Base-by-base conservation (phyloP, 2,797 vertebrate genomes). In the Limosa lapponica region DNA sequence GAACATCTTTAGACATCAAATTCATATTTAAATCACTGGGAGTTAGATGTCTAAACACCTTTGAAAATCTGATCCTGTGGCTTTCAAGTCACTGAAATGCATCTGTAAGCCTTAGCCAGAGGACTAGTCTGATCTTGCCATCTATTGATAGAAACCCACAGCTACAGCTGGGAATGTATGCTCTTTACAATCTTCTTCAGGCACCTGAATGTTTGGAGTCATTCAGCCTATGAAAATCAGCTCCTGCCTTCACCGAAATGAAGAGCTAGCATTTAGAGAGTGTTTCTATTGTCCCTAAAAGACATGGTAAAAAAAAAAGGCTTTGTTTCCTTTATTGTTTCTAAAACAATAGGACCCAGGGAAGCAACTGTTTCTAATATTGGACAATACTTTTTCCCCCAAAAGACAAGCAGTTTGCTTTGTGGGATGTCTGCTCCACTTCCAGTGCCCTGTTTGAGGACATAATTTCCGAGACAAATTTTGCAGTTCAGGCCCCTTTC, bases 101-200 rank as follows among this genome's bases (percentile, higher is more conserved):
- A 16, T 55, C 34, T 44, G 20, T 52, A 73, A 46, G 16, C 51
- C 65, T 71, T 39, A 87, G 49, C n/a, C 30, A 58, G 74, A 95
- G 52, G 46, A 71, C 71, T 80, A 43, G 82, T 69, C 52, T 78
- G 64, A 87, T 81, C 69, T 94, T 95, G 75, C 83, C 87, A 93
- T 28, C 61, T 82, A 74, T 37, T 78, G 64, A 91, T 58, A 93
- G 72, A 80, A 87, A 81, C 37, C 51, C 65, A 78, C 2, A 12
- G 48, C 37, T 91, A 69, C 48, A 92, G 43, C 51, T 92, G 22
- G 25, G 41, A 96, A 88, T 46, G 61, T 30, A 9, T 89, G 87
- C 73, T 66, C 36, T 70, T 81, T 43, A 61, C 32, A 39, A 14
- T 32, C 11, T 65, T 83, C 41, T 92, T 27, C 79, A 65, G 41